Evolutionary conservation across 1,140 invertebrate genomes (phyloP), one percentile per base, ranked within the genome.

Genomic region (Tetranychus cinnabarinus): DNA sequence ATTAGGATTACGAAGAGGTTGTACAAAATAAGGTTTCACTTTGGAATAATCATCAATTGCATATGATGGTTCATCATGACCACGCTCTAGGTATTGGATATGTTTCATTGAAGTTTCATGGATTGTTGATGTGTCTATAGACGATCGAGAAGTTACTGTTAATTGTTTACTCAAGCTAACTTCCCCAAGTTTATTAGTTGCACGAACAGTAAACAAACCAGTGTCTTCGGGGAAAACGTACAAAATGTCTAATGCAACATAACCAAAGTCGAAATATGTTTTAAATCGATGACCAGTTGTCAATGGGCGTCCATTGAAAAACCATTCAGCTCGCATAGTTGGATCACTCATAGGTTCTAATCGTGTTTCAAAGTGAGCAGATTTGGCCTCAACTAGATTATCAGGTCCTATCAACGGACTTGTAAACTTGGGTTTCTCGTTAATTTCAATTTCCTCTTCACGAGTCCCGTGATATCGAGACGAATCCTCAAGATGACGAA

Each of bases 401-500:
- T 83, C 90, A 12, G 87, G 89, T 35, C 87, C 86, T 71, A 89
- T 88, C 7, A 92, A 70, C 50, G 82, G 84, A 62, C 85, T 84
- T 54, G 89, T 77, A 73, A 92, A 91, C 68, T 82, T 77, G 36
- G 88, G 88, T 66, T 83, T 80, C 69, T 85, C 82, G 0, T 77
- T 85, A 7, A 86, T 76, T 1, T 79, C 78, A 66, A 74, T 78
- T 70, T 88, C 85, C 73, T 88, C 85, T 34, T 33, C 13, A 4
- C 35, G 13, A 56, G 34, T 15, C 15, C 42, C 23, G n/a, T n/a
- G 13, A 45, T 31, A 46, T 45, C 15, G n/a, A 15, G 42, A 31
- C 91, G 84, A 75, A 86, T 87, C 56, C 76, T 98, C 95, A 54
- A 97, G 76, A 75, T 88, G 82, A 71, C 92, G 85, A 64, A 97